These are phyloP conservation scores for Byasa hedistus DNA, from an alignment of 2,888 invertebrate genomes.

Conservation along the genomic window DNA sequence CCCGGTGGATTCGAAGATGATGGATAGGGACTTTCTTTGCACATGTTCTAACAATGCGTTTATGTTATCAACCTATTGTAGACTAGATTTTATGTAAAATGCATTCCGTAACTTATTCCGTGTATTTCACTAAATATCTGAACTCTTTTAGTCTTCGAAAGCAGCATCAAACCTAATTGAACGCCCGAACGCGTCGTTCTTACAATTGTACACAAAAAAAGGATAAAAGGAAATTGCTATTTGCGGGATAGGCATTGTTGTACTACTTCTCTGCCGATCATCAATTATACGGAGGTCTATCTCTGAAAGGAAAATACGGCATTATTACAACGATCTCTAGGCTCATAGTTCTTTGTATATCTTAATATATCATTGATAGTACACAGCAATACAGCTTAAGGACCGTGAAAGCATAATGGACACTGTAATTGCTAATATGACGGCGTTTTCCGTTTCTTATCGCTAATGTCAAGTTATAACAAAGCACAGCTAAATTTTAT, in stretches of 20 bases:
- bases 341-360: background rate
- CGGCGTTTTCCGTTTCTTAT: constrained; percentile 8
- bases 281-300: constrained; percentile 14
- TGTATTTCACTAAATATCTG: no score
- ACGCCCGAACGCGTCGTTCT: background rate
- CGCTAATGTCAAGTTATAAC: background rate
- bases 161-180: constrained; percentile 14
- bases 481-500: background rate
- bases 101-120: no score
- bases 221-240: constrained; percentile 22
- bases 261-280: constrained; percentile 7
- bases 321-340: background rate
- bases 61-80: no score
- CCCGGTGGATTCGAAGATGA: no score
- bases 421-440: constrained; percentile 18
- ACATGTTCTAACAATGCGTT: no score
- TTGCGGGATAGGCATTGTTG: constrained; percentile 16
- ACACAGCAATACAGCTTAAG: constrained; percentile 17
- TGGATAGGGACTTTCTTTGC: no score
- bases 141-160: background rate
- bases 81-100: no score
- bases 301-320: background rate
- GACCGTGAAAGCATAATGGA: constrained; percentile 25
- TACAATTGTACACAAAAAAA: constrained; percentile 5
- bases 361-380: constrained; percentile 10